Evolutionary conservation across 2,113 vertebrate species (phyloP).

Genomic region (Camelus bactrianus): DNA sequence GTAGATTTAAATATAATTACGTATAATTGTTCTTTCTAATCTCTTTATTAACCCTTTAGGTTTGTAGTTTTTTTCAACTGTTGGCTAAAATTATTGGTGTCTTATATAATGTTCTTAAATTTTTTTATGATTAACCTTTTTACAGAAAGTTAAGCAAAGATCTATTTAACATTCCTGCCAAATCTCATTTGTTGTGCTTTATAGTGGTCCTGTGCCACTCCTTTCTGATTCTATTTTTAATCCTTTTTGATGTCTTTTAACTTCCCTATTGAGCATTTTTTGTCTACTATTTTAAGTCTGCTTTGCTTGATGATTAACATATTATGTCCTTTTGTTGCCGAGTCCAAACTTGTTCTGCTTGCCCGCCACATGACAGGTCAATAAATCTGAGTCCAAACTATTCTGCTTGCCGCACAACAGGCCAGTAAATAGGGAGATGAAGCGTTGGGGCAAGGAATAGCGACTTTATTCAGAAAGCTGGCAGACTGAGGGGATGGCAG

Average conservation of each 20-base stretch:
- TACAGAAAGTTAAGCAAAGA: conserved; percentile 25
- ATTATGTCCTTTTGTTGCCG: background rate
- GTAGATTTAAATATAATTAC: background rate
- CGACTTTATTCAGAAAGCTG: too few species aligned
- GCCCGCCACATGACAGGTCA: too few species aligned
- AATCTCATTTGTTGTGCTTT: conserved; percentile 27
- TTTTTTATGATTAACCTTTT: conserved; percentile 41
- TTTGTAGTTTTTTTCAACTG: background rate
- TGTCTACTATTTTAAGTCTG: conserved; percentile 36
- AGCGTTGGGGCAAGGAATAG: too few species aligned
- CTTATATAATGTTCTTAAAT: conserved; percentile 15
- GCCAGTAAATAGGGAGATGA: too few species aligned
- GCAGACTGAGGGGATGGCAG: too few species aligned
- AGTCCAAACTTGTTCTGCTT: too few species aligned
- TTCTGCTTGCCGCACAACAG: too few species aligned
- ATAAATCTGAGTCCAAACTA: too few species aligned
- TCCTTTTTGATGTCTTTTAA: conserved; percentile 38
- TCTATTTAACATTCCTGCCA: conserved; percentile 2
- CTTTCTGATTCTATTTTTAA: conserved; percentile 45
- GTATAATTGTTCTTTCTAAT: conserved; percentile 12
- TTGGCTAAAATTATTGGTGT: conserved; percentile 27
- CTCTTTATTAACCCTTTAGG: conserved; percentile 22
- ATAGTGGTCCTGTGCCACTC: background rate
- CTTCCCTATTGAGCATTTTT: conserved; percentile 3
- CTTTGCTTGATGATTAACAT: background rate